Percentiles rank a stretch among this genome's conserved stretches.
Evolutionary conservation across 2,113 vertebrate genomes (phyloP).

Genomic region (Lampris megalopsis): DNA sequence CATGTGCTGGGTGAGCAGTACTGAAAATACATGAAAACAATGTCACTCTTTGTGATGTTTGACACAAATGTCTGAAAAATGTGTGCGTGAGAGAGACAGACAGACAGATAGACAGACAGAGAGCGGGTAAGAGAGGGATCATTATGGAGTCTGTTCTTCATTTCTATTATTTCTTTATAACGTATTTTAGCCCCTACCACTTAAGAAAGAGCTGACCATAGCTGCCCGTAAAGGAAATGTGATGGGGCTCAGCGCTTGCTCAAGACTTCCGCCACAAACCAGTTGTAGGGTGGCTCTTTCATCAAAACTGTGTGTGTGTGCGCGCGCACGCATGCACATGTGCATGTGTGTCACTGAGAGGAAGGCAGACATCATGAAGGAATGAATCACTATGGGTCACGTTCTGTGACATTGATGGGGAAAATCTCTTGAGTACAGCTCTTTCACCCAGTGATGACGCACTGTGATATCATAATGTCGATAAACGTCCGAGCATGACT

Average conservation of each 20-base stretch:
- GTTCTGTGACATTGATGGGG: slow-evolving; percentile 28
- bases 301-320: not conserved
- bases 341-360: not conserved
- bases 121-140: no score
- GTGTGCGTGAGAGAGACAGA: no score
- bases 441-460: slow-evolving; percentile 34
- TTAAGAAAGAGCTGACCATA: slow-evolving; percentile 23
- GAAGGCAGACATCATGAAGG: slow-evolving; percentile 32
- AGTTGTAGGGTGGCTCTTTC: slow-evolving; percentile 18
- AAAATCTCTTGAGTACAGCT: slow-evolving; percentile 31
- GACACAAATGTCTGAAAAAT: not conserved
- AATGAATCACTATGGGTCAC: slow-evolving; percentile 53
- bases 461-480: no score
- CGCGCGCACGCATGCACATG: not conserved
- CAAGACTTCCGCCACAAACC: slow-evolving; percentile 34
- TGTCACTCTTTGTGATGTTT: not conserved
- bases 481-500: no score
- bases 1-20: not conserved
- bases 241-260: slow-evolving; percentile 11
- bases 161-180: no score
- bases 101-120: no score
- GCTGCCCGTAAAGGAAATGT: slow-evolving; percentile 24
- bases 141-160: not conserved
- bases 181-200: not conserved
- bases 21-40: not conserved